phyloP scores from a whole-genome alignment of 1,140 invertebrate genomes.

The Neodiprion fabricii region DNA sequence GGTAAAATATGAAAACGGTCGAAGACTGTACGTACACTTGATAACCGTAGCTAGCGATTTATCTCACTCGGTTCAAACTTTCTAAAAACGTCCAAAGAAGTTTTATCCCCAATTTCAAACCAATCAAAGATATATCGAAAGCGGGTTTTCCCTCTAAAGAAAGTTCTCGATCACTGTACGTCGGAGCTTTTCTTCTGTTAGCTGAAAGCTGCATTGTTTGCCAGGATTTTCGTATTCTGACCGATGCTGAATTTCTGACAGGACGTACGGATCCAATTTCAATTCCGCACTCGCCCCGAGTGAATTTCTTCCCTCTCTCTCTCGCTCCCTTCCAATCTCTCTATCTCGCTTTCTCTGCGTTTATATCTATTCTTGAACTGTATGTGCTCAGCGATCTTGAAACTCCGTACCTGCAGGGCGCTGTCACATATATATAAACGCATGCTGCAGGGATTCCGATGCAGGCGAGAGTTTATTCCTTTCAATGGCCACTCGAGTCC shows the following conservation, averaged over 20 bases:
- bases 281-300: not conserved
- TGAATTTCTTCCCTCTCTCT: too few relatives aligned
- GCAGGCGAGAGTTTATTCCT: not conserved
- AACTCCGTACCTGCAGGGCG: not conserved
- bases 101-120: not conserved
- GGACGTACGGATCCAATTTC: not conserved
- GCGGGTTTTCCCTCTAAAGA: not conserved
- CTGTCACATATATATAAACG: not conserved
- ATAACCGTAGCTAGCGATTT: too few relatives aligned
- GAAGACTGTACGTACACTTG: too few relatives aligned
- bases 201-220: not conserved
- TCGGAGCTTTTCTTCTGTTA: not conserved
- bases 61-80: too few relatives aligned
- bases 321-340: too few relatives aligned
- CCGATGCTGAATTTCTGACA: not conserved
- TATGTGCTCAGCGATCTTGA: too few relatives aligned
- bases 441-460: not conserved
- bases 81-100: not conserved
- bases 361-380: too few relatives aligned
- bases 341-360: too few relatives aligned
- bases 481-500: constrained; percentile 7
- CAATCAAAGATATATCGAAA: not conserved
- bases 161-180: not conserved
- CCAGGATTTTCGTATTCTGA: not conserved
- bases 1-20: too few relatives aligned